Conservation (phyloP, 2,797 vertebrate species). For the Carcharodon carcharias region DNA sequence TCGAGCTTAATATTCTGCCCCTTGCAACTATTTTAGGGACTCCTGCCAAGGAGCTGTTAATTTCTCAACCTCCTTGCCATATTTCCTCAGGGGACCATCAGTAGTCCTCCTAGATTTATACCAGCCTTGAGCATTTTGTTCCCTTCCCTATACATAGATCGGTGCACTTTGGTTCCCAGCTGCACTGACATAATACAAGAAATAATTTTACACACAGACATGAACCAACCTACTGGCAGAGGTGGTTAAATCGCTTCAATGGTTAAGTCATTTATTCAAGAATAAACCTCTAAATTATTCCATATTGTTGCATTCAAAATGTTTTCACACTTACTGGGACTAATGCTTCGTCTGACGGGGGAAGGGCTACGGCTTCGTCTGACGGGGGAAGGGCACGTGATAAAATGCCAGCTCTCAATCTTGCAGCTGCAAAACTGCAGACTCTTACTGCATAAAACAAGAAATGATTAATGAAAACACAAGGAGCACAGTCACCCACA, state of each 20-base stretch:
- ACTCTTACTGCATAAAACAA: not conserved
- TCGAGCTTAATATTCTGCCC: too few relatives aligned
- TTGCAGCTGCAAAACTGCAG: not conserved
- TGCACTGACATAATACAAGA: not conserved
- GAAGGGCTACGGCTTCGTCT: constrained; percentile 60
- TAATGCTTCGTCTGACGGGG: constrained; percentile 49
- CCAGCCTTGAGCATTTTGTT: not conserved
- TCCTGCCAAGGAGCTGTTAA: not conserved
- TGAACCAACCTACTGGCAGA: not conserved
- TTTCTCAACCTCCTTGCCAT: not conserved
- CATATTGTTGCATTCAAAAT: not conserved
- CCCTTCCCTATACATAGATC: not conserved
- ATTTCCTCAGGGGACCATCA: not conserved
- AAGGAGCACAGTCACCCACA: not conserved
- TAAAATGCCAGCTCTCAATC: not conserved
- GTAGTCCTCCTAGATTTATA: not conserved
- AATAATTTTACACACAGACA: not conserved
- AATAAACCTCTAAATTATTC: not conserved
- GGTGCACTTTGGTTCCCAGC: not conserved
- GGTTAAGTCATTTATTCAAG: not conserved
- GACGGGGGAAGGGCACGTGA: constrained; percentile 57
- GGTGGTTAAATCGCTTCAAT: not conserved
- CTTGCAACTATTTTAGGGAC: not conserved
- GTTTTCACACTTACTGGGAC: constrained; percentile 53
- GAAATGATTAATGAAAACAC: not conserved